A percentile compares a stretch with the other conserved stretches of the same genome.
Conservation (phyloP, 2,888 invertebrate genomes). For the Drosophila cyrtoloma region DNA sequence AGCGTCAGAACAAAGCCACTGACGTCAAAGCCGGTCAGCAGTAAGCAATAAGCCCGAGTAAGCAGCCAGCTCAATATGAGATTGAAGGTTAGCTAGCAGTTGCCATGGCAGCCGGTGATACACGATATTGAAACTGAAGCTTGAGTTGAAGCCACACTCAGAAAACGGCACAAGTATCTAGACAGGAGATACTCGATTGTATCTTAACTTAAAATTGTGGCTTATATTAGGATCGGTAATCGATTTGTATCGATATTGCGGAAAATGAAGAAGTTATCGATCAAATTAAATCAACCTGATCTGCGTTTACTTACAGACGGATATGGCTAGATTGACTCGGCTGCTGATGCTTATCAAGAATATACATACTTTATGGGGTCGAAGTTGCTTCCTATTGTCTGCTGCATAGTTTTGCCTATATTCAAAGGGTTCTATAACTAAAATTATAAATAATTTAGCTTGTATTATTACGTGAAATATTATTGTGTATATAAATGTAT, state of each 20-base stretch:
- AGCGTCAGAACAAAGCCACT: constrained; percentile 43
- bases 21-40: constrained; percentile 45
- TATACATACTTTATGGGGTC: neutral
- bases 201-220: neutral
- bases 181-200: neutral
- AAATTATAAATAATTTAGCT: neutral
- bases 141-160: neutral
- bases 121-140: constrained; percentile 14
- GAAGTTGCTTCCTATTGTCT: neutral
- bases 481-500: neutral
- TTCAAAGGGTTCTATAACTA: neutral
- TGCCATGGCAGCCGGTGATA: constrained; percentile 31
- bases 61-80: constrained; percentile 28
- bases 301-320: neutral
- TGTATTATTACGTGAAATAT: neutral
- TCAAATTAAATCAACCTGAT: neutral
- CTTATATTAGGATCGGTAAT: neutral
- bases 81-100: constrained; percentile 45
- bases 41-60: constrained; percentile 2
- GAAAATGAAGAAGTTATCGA: neutral
- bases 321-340: neutral
- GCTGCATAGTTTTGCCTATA: neutral
- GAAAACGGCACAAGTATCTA: neutral
- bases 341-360: neutral
- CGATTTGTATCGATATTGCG: neutral